Conservation (phyloP, 2,888 invertebrate genomes). For the Cephonodes hylas region DNA sequence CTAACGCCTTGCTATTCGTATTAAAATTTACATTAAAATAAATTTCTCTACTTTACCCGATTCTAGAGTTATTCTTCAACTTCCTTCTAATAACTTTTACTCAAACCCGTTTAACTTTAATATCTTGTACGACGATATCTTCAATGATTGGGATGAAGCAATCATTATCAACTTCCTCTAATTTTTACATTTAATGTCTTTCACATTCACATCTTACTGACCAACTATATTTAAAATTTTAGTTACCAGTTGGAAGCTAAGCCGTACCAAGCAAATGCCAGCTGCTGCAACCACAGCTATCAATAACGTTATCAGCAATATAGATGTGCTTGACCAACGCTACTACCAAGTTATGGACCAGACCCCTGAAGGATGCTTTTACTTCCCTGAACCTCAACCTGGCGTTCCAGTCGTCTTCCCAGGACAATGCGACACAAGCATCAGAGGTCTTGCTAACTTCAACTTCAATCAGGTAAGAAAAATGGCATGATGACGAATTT, state of each 20-base stretch:
- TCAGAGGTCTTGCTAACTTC: constrained; percentile 47
- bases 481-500: too few relatives aligned
- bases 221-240: not conserved
- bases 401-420: constrained; percentile 55
- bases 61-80: too few relatives aligned
- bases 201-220: too few relatives aligned
- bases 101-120: too few relatives aligned
- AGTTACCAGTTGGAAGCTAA: constrained; percentile 66
- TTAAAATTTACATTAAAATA: too few relatives aligned
- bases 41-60: too few relatives aligned
- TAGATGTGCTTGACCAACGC: constrained; percentile 42
- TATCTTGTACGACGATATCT: too few relatives aligned
- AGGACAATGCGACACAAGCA: constrained; percentile 54
- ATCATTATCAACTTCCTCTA: too few relatives aligned
- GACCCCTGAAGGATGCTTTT: constrained; percentile 56
- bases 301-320: constrained; percentile 33
- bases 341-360: constrained; percentile 49
- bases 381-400: constrained; percentile 50
- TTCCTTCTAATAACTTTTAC: too few relatives aligned
- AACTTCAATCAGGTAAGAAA: constrained; percentile 40
- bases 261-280: constrained; percentile 45
- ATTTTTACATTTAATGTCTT: too few relatives aligned
- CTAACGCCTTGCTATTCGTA: too few relatives aligned
- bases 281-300: constrained; percentile 35
- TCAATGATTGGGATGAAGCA: too few relatives aligned